Percentiles rank a stretch among this genome's conserved stretches.
These are phyloP conservation scores for Papilio xuthus DNA, from an alignment of 1,140 invertebrate genomes.

Conservation along the genomic window DNA sequence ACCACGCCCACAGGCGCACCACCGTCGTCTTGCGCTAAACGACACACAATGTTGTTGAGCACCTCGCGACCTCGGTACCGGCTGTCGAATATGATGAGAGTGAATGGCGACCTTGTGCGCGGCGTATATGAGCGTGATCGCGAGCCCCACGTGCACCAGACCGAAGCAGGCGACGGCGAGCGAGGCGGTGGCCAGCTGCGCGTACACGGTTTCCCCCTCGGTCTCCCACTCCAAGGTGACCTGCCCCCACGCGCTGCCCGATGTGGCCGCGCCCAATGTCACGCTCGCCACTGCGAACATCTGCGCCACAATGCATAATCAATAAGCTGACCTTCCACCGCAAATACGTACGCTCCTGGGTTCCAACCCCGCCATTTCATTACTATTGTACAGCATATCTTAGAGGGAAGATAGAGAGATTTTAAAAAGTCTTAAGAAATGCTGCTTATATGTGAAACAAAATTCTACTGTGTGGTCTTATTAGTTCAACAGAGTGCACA, in stretches of 20 bases:
- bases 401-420: too few species aligned
- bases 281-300: constrained; percentile 47
- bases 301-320: constrained; percentile 41
- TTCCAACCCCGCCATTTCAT: too few species aligned
- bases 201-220: constrained; percentile 63
- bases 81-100: neutral
- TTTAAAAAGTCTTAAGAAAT: too few species aligned
- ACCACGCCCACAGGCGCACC: constrained; percentile 59
- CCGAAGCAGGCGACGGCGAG: constrained; percentile 48
- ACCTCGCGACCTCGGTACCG: neutral
- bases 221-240: constrained; percentile 56
- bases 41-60: neutral
- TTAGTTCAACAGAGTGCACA: too few species aligned
- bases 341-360: neutral
- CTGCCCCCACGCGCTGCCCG: constrained; percentile 38
- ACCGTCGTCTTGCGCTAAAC: constrained; percentile 47
- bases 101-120: constrained; percentile 52
- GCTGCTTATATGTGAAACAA: too few species aligned
- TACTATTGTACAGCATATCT: too few species aligned
- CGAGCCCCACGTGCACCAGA: constrained; percentile 57
- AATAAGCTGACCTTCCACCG: neutral
- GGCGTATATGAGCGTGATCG: constrained; percentile 48
- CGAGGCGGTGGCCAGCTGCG: constrained; percentile 45
- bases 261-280: constrained; percentile 50
- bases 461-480: too few species aligned